Evolutionary conservation across 2,797 vertebrate genomes (phyloP).

Genomic region (Squalus acanthias): DNA sequence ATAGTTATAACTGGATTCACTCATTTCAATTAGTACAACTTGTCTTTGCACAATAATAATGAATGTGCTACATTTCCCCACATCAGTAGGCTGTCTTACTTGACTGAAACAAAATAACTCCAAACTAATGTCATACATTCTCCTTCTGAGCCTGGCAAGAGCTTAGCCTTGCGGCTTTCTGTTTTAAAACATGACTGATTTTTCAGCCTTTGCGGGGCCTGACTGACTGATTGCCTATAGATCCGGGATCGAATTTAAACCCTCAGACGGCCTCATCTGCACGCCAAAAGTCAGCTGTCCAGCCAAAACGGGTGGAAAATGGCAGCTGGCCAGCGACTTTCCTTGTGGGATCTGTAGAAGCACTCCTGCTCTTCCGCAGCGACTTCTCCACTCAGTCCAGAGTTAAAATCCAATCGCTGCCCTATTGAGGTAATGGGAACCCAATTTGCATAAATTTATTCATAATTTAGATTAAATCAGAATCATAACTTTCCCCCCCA

Average conservation of each 20-base stretch:
- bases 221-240: too few relatives aligned
- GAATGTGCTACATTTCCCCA: not conserved
- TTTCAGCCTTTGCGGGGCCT: not conserved
- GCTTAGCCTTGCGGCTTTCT: not conserved
- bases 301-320: not conserved
- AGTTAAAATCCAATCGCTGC: not conserved
- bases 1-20: not conserved
- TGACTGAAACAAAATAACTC: not conserved
- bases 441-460: not conserved
- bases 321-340: not conserved
- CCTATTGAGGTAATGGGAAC: not conserved
- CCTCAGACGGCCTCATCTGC: not conserved
- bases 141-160: not conserved
- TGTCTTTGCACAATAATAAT: not conserved
- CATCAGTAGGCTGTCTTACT: not conserved
- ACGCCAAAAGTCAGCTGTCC: too few relatives aligned
- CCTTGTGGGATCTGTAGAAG: not conserved
- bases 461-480: not conserved
- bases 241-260: not conserved
- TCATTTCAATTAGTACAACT: not conserved
- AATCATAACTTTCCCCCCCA: not conserved
- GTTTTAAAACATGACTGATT: not conserved
- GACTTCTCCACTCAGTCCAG: not conserved
- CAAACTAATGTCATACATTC: not conserved
- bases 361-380: not conserved